Evolutionary conservation across 2,113 vertebrate species (phyloP), one percentile per base, ranked within the genome.

Genomic region (Taxidea taxus): DNA sequence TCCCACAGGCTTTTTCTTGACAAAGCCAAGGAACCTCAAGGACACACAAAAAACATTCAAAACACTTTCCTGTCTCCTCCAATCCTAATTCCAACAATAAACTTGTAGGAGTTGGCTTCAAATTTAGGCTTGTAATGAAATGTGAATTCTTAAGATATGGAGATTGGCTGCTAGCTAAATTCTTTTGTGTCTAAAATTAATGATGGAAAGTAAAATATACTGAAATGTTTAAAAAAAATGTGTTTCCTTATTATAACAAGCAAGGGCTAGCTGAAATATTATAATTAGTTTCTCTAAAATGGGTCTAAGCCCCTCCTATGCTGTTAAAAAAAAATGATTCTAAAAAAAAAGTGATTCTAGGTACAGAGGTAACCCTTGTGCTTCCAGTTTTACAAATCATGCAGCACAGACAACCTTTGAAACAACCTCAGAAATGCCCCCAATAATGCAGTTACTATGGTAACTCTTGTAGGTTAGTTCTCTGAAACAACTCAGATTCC

Each of bases 401-500:
- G 16, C 6, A 97, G 1, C 62, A 54, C 0, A 60, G 87, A 93
- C 47, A 95, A 91, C 37, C 78, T 95, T 96, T 90, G 54, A 98
- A 98, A 96, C 93, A 97, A 97, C 80, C 83, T 80, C 89, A 82
- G 97, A 98, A 96, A 95, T 78, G 51, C 27, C 64, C 49, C 72
- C 90, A 96, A 54, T 96, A 96, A 98, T 97, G 91, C 80, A 81
- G 77, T 97, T 98, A 96, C 87, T 87, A 86, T 94, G 60, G 97
- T 88, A 97, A 96, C 94, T 66, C 34, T 54, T 96, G 29, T 7
- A 90, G 37, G 82, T 60, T 96, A 47, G 0, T 95, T 96, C 77
- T 94, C 78, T 56, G 37, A 44, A 87, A 95, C 80, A 91, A 87
- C 84, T 97, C 84, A 77, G 83, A 95, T 92, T 68, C 82, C 58